Evolutionary conservation across 1,140 invertebrate species (phyloP).

Genomic region (Goniozus legneri): DNA sequence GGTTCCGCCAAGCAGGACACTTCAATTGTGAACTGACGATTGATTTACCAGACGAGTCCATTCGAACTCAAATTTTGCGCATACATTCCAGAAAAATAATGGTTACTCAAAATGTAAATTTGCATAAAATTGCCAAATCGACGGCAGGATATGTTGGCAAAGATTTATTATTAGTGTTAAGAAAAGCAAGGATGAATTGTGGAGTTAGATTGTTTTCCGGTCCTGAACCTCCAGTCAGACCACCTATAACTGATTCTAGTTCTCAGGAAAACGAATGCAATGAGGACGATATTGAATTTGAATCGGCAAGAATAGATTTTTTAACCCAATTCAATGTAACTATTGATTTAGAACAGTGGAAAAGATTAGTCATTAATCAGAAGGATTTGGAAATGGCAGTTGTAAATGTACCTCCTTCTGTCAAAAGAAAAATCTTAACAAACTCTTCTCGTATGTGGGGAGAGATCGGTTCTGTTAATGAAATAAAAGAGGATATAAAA

Average conservation of each 20-base stretch:
- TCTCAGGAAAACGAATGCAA: neutral
- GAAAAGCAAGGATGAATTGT: constrained; percentile 83
- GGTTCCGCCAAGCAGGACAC: constrained; percentile 87
- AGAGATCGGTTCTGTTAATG: constrained; percentile 88
- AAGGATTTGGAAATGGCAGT: constrained; percentile 78
- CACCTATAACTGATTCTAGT: neutral
- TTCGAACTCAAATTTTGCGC: constrained; percentile 72
- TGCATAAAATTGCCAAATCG: constrained; percentile 69
- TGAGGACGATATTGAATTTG: constrained; percentile 21
- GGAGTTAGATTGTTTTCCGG: no score
- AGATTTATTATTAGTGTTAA: constrained; percentile 82
- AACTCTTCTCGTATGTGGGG: constrained; percentile 97
- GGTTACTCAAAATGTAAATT: constrained; percentile 68
- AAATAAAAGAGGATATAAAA: constrained; percentile 86
- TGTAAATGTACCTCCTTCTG: constrained; percentile 85
- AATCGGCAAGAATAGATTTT: no score
- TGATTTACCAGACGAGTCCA: constrained; percentile 85
- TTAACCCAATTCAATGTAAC: constrained; percentile 57
- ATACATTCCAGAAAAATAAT: constrained; percentile 68
- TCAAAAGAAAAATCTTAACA: constrained; percentile 96
- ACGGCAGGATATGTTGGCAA: constrained; percentile 97
- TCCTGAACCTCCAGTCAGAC: constrained; percentile 42
- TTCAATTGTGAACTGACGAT: constrained; percentile 92
- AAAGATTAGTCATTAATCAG: constrained; percentile 64
- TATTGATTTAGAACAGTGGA: constrained; percentile 59